Conservation (phyloP, 2,888 invertebrate genomes). For the Deilephila porcellus region DNA sequence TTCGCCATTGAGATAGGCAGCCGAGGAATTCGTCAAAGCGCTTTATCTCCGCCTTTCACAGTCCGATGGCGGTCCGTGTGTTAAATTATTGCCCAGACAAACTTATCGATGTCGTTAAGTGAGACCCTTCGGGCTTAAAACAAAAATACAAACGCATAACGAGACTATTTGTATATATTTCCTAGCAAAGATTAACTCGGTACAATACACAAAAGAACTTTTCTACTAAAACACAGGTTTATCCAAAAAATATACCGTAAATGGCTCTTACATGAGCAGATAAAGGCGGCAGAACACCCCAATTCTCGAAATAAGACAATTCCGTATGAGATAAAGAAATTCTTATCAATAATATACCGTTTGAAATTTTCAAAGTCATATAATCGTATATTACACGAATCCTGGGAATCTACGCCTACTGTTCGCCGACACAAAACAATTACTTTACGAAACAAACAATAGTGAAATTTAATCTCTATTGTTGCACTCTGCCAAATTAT, state of each 20-base stretch:
- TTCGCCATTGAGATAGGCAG: slow-evolving; percentile 73
- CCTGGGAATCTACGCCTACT: slow-evolving; percentile 11
- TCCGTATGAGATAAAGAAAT: slow-evolving; percentile 10
- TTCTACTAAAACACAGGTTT: slow-evolving; percentile 36
- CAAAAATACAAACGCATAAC: slow-evolving; percentile 28
- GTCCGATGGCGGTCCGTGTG: slow-evolving; percentile 74
- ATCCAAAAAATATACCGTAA: slow-evolving; percentile 56
- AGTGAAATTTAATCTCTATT: slow-evolving; percentile 9
- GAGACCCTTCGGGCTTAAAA: slow-evolving; percentile 31
- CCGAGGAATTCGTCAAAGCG: slow-evolving; percentile 78
- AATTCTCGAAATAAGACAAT: slow-evolving; percentile 22
- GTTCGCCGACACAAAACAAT: background rate
- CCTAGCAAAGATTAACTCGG: slow-evolving; percentile 27
- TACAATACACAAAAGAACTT: slow-evolving; percentile 19
- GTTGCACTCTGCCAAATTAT: background rate
- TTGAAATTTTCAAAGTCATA: background rate
- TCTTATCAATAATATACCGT: slow-evolving; percentile 25
- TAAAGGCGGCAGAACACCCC: slow-evolving; percentile 42
- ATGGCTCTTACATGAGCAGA: slow-evolving; percentile 53
- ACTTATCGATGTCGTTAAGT: slow-evolving; percentile 59
- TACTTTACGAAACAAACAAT: background rate
- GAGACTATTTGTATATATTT: slow-evolving; percentile 25
- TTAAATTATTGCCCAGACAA: slow-evolving; percentile 73
- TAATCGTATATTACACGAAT: background rate
- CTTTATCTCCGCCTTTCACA: slow-evolving; percentile 81